Base-by-base conservation (phyloP, 2,113 vertebrate genomes). In the Plectropomus leopardus region DNA sequence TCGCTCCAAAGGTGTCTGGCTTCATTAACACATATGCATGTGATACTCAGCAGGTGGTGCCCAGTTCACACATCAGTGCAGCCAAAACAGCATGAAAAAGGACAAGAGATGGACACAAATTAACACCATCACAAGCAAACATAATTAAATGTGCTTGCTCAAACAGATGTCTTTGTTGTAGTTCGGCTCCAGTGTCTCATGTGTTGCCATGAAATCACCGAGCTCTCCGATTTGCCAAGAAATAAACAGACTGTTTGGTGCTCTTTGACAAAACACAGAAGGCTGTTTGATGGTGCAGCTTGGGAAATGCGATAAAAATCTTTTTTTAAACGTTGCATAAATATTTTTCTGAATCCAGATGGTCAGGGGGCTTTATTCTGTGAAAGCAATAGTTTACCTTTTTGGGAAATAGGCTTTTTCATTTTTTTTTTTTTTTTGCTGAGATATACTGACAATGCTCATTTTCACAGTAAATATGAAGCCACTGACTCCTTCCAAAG, bases 1-100 rank as follows among this genome's bases (percentile, higher is more conserved):
- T 58, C 66, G 17, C 32, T 61, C 64, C 30, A 48, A 26, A 19
- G 53, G 34, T 78, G 66, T n/a, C 13, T 57, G 42, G 47, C 53
- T 67, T 89, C 70, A 89, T 88, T 86, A 83, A 57, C 76, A 85
- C 61, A 21, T 55, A 3, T 32, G 13, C 24, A 76, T 59, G 54
- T 70, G 72, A 48, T 42, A 64, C 65, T 40, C 77, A 70, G 65
- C 74, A 72, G 68, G 70, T 44, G 55, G n/a, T 54, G 36, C 69
- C 32, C 65, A 60, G 26, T 28, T 23, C 26, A 45, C 47, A 45
- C 51, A 54, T 58, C 14, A 60, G 30, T 59, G 63, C 69, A 71
- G 53, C 50, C 53, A 44, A 57, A 66, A 14, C 60, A 72, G 47
- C 36, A 19, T 21, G 72, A 64, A 66, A 47, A 28, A 50, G 66